phyloP scores from a whole-genome alignment of 30 jellyfish, hydroid and myxozoan genomes.

The Catostylus mosaicus region DNA sequence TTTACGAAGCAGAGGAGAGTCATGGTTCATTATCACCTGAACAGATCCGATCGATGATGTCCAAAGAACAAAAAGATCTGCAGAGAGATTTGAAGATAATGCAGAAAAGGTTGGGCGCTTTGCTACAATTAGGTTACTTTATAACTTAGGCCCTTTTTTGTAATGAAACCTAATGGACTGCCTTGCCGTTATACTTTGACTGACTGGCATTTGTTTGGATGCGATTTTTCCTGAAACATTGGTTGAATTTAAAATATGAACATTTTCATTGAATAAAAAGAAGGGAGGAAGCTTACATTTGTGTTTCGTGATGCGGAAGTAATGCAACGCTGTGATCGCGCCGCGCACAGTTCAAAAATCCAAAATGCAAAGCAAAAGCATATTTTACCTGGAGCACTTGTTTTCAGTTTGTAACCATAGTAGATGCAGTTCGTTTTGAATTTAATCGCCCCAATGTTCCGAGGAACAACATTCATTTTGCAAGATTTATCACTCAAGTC shows the following conservation, averaged over 20 bases:
- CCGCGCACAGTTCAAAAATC: no score
- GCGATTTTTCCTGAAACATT: not conserved
- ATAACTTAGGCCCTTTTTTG: not conserved
- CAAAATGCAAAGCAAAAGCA: no score
- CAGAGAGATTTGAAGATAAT: constrained; percentile 70
- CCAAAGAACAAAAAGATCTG: constrained; percentile 66
- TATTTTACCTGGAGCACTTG: no score
- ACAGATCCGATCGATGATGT: constrained; percentile 63
- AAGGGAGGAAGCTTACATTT: not conserved
- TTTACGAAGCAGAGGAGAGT: constrained; percentile 5
- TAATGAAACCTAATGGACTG: not conserved
- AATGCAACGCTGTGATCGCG: no score
- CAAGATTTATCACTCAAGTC: no score
- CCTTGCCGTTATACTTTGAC: not conserved
- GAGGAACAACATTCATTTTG: no score
- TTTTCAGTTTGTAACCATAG: no score
- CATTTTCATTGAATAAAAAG: no score
- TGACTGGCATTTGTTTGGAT: not conserved
- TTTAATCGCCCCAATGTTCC: no score
- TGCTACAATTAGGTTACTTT: not conserved
- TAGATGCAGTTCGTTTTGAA: no score
- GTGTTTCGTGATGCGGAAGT: not conserved
- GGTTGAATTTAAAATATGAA: not conserved
- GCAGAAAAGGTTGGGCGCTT: constrained; percentile 56
- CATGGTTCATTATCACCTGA: constrained; percentile 63